phyloP scores from a whole-genome alignment of 2,113 vertebrate species.

The Tachycineta bicolor region DNA sequence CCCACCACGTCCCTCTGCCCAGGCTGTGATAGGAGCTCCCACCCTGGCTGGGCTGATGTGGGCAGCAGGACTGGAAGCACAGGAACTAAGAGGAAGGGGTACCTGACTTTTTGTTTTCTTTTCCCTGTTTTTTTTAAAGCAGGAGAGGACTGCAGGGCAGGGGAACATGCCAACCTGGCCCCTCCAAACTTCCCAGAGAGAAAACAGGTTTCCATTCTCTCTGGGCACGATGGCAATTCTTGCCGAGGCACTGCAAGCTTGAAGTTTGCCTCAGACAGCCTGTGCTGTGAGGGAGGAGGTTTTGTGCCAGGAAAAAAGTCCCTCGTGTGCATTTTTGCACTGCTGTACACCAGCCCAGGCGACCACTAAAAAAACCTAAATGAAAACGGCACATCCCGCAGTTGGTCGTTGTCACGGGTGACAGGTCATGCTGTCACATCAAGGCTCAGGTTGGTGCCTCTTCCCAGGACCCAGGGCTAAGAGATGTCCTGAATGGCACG shows the following conservation, averaged over 20 bases:
- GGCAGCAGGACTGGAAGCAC: neutral
- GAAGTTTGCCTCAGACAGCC: neutral
- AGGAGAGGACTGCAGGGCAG: neutral
- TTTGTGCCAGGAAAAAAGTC: neutral
- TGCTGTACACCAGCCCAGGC: neutral
- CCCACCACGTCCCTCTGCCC: accelerated
- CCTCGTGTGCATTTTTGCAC: accelerated
- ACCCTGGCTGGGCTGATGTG: accelerated
- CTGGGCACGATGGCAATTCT: neutral
- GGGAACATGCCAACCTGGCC: neutral
- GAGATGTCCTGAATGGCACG: accelerated
- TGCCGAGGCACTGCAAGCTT: accelerated
- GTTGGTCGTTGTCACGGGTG: neutral
- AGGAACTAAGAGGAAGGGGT: neutral
- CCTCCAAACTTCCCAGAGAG: neutral
- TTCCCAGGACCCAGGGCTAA: neutral
- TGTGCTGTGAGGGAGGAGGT: neutral
- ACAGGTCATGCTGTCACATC: accelerated
- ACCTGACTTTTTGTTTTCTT: neutral
- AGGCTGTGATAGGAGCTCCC: neutral
- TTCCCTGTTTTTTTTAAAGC: neutral
- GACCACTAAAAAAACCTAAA: neutral
- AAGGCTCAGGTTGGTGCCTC: neutral
- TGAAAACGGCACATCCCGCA: accelerated
- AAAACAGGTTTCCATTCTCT: neutral